Evolutionary conservation across 1,140 invertebrate species (phyloP), one percentile per base, ranked within the genome.

Genomic region (Dinothrombium tinctorium): DNA sequence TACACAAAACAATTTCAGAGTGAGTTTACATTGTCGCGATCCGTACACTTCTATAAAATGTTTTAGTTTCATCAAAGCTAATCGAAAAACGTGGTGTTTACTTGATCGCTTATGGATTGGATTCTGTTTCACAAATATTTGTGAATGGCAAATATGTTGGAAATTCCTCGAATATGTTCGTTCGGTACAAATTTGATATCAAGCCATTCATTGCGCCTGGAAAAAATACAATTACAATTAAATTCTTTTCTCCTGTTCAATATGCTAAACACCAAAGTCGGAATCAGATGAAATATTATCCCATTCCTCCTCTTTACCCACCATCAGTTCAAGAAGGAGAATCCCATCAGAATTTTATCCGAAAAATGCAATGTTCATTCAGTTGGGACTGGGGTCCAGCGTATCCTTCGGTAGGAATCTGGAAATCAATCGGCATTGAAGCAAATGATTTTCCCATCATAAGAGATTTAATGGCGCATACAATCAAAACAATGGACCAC

Each of bases 371-470:
- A 62, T 75, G 82, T 0, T 87, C 83, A 9, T 98, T 90, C 48
- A 68, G 74, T 22, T 98, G 92, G 92, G 92, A 98, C 60, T 98
- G 90, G 92, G 90, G 89, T 17, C 83, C 86, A 12, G 78, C 86
- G 0, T 84, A 90, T 48, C 84, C 89, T 1, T 86, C 82, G 2
- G 66, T 79, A 46, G 89, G 87, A 47, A 73, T 96, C 36, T 94
- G 84, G 68, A 67, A 67, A 53, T 48, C 59, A 29, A 61, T 72
- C 12, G 59, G 63, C 46, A 40, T 72, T 12, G 52, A 68, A 52
- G 52, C 58, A 8, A 59, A 58, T 22, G 57, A 67, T 44, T 40
- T 55, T 14, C 53, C 57, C 5, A 48, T 58, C n/a, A 54, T 72
- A 9, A 54, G 56, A 11, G 60, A 70, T 48, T 45, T 67, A n/a